Conservation (phyloP, 2,888 invertebrate species). For the Linyphia triangularis region DNA sequence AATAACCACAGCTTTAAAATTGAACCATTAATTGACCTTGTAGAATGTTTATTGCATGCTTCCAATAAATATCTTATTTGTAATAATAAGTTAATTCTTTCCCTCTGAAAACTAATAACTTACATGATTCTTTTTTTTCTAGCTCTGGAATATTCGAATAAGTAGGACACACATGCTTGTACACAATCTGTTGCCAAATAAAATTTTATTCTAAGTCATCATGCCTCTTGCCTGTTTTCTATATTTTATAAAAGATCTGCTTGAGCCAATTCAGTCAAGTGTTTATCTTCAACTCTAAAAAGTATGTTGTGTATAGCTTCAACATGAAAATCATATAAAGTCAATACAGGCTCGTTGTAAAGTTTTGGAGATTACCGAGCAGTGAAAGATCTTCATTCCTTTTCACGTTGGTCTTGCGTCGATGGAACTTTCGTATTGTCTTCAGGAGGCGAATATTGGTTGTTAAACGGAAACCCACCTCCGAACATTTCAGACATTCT, state of each 20-base stretch:
- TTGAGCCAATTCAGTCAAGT: neutral
- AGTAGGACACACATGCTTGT: neutral
- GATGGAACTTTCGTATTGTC: neutral
- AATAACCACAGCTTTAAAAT: too few relatives aligned
- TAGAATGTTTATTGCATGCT: neutral
- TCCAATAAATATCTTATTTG: neutral
- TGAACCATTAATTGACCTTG: too few relatives aligned
- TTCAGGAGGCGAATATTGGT: neutral
- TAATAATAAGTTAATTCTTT: neutral
- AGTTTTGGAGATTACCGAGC: too few relatives aligned
- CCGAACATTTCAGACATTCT: neutral
- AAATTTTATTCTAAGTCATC: neutral
- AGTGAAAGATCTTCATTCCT: conserved; percentile 8
- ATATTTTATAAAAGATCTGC: neutral
- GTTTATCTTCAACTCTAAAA: neutral
- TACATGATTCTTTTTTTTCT: conserved; percentile 14
- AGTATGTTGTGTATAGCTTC: too few relatives aligned
- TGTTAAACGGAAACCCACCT: neutral
- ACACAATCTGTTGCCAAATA: conserved; percentile 2
- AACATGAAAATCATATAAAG: too few relatives aligned
- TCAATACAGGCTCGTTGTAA: too few relatives aligned
- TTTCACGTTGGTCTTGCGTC: conserved; percentile 17
- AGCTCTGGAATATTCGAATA: conserved; percentile 17
- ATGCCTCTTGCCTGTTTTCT: neutral
- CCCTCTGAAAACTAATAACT: neutral